phyloP scores from a whole-genome alignment of 2,888 invertebrate genomes.

The Meganola albula region DNA sequence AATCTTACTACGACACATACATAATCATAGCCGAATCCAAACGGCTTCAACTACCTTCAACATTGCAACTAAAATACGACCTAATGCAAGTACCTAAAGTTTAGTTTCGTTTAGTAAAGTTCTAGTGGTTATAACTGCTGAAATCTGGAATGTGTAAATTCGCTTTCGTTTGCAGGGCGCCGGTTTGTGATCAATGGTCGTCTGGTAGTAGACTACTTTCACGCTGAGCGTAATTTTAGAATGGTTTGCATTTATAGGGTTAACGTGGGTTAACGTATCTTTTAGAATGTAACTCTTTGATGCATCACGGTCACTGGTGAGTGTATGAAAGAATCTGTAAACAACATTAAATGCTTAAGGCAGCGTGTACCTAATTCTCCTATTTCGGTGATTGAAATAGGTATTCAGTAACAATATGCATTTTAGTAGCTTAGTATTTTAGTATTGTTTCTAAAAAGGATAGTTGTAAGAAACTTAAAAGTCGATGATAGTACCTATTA shows the following conservation, averaged over 20 bases:
- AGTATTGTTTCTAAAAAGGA: too few relatives aligned
- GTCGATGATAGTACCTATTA: too few relatives aligned
- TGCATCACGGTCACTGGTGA: too few relatives aligned
- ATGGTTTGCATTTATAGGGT: slow-evolving; percentile 34
- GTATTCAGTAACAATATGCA: too few relatives aligned
- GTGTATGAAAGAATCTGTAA: slow-evolving; percentile 15
- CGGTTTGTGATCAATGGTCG: slow-evolving; percentile 64
- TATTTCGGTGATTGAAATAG: too few relatives aligned
- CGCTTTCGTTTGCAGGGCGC: slow-evolving; percentile 64
- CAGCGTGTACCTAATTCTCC: too few relatives aligned
- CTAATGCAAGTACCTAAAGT: slow-evolving; percentile 12
- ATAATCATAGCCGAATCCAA: slow-evolving; percentile 1
- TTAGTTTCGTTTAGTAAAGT: slow-evolving; percentile 15
- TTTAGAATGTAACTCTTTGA: too few relatives aligned
- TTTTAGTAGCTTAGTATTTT: too few relatives aligned
- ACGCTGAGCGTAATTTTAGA: slow-evolving; percentile 51
- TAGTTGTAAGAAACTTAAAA: too few relatives aligned
- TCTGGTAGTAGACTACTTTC: slow-evolving; percentile 61
- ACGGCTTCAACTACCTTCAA: slow-evolving; percentile 7
- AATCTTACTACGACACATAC: too few relatives aligned
- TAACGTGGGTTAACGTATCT: too few relatives aligned
- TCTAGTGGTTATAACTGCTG: slow-evolving; percentile 12
- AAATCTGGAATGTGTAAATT: slow-evolving; percentile 30
- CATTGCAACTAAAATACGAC: slow-evolving; percentile 10
- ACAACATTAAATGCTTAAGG: too few relatives aligned